These are phyloP conservation scores for Ciconia maguari DNA, from an alignment of 2,113 vertebrate species.

Conservation along the genomic window DNA sequence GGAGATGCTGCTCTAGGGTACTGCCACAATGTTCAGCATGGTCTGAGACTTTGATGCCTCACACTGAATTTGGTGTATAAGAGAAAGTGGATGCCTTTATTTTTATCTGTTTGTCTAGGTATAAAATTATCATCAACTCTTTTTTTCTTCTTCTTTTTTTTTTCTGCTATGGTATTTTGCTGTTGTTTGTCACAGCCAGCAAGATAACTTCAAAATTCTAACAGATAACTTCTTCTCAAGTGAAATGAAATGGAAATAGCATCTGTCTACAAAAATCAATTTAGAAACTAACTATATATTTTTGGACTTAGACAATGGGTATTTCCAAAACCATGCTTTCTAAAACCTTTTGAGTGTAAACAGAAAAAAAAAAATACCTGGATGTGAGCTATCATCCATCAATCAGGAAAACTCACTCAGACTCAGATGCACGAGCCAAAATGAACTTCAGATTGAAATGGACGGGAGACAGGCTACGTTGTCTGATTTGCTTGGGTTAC, in stretches of 20 bases:
- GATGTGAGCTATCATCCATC: conserved; percentile 5
- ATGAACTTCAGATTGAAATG: not conserved
- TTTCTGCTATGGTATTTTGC: not conserved
- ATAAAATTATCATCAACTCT: not conserved
- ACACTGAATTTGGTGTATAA: not conserved
- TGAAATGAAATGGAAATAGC: conserved; percentile 56
- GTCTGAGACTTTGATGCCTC: not conserved
- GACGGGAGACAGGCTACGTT: not conserved
- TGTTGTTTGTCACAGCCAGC: not conserved
- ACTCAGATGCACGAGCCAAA: not conserved
- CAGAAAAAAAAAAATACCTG: not conserved
- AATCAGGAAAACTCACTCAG: conserved; percentile 13
- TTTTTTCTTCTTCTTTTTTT: not conserved
- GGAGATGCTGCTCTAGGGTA: not conserved
- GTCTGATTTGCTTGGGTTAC: conserved; percentile 8
- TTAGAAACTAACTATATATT: conserved; percentile 6
- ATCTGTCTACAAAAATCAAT: conserved; percentile 18
- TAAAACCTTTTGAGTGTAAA: conserved; percentile 16
- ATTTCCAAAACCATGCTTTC: not conserved
- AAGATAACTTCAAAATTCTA: not conserved
- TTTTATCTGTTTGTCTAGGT: not conserved
- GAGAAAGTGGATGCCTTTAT: not conserved
- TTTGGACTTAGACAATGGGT: not conserved
- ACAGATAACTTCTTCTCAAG: conserved; percentile 40
- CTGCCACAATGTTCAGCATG: not conserved